Evolutionary conservation across 2,113 vertebrate species (phyloP), one percentile per base, ranked within the genome.

Genomic region (Solenodon paradoxus): DNA sequence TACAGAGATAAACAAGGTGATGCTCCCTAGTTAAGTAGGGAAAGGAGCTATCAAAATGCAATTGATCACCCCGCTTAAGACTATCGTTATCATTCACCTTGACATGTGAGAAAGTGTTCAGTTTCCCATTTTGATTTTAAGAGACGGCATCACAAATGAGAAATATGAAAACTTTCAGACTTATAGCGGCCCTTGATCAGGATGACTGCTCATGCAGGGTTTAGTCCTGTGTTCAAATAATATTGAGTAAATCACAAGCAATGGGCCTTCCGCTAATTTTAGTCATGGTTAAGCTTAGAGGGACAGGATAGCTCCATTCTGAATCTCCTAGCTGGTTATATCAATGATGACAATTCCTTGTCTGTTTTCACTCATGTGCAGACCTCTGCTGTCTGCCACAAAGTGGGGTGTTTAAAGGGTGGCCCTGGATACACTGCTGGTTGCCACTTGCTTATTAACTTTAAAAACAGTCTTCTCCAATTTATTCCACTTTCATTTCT

Each of bases 401-500:
- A 30, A 20, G 5, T 0, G 7, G 3, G n/a, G 51, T n/a, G 7
- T 74, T 79, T 35, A 81, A 28, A 61, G 2, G 40, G 49, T 32
- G n/a, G 3, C 19, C 57, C 35, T 42, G 53, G 19, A 66, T 35
- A 74, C 16, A 30, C 6, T 10, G 40, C 40, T 7, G 68, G 38
- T 26, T 42, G 71, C 9, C 57, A 32, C 2, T 81, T 53, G 15
- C 30, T 94, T 69, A 49, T 7, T 13, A 79, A 91, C 38, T 71
- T 93, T 75, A 75, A 75, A 95, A 94, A 53, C 28, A 66, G 59
- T 75, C 68, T 57, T 64, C 61, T 77, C 28, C 32, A 59, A 78
- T 55, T 95, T 57, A 35, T 79, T 94, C 63, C 28, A 85, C 42
- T 88, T 88, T 94, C 42, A 45, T 55, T 40, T 84, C 91, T 84